Conservation (phyloP, 1,140 invertebrate species). For the Drosophila sechellia region DNA sequence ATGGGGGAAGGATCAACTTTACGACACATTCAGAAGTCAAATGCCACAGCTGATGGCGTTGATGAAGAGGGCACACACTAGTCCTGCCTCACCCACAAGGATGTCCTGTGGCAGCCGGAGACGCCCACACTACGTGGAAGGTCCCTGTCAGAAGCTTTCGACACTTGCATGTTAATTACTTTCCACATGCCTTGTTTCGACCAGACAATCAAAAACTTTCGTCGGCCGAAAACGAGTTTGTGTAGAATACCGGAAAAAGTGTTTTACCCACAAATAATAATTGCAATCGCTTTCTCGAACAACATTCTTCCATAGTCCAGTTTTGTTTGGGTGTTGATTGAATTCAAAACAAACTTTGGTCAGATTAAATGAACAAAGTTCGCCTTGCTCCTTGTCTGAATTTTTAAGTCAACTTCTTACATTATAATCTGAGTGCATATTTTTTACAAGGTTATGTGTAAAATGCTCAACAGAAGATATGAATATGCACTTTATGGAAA, state of each 20-base stretch:
- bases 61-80: conserved; percentile 24
- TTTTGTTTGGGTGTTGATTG: conserved; percentile 39
- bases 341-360: conserved; percentile 40
- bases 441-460: background rate
- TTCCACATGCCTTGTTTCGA: conserved; percentile 35
- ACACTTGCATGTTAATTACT: conserved; percentile 62
- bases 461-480: conserved; percentile 26
- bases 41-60: conserved; percentile 41
- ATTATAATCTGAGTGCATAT: background rate
- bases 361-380: conserved; percentile 42
- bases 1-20: conserved; percentile 34
- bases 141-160: conserved; percentile 33
- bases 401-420: background rate
- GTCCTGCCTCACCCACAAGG: background rate
- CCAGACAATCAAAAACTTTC: conserved; percentile 57
- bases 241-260: conserved; percentile 28
- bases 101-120: conserved; percentile 14
- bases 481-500: conserved; percentile 2
- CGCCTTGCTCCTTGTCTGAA: background rate
- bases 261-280: conserved; percentile 46
- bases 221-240: conserved; percentile 35
- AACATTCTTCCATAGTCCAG: conserved; percentile 24
- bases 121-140: background rate
- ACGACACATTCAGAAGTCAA: conserved; percentile 42
- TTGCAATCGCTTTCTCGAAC: conserved; percentile 41